Percentiles rank a stretch among this genome's conserved stretches.
Conservation (phyloP, 2,888 invertebrate genomes). For the Sphaerophoria rueppellii region DNA sequence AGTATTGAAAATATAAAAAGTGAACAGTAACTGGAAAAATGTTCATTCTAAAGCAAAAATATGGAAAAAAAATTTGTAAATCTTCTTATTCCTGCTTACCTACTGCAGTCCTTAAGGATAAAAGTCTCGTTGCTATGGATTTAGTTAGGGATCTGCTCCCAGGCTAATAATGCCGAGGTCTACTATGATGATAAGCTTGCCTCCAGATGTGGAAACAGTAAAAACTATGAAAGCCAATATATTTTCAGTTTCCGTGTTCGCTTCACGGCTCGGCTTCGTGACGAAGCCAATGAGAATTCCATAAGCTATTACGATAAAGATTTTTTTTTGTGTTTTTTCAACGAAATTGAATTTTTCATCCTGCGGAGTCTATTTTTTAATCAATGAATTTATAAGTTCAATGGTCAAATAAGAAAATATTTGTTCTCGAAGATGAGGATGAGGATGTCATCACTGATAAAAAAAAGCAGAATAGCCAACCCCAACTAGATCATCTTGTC, state of each 20-base stretch:
- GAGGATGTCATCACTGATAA: neutral
- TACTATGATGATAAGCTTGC: slow-evolving; percentile 25
- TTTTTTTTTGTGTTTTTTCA: slow-evolving; percentile 45
- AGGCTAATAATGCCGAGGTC: neutral
- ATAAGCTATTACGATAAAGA: slow-evolving; percentile 72
- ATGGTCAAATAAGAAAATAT: slow-evolving; percentile 43
- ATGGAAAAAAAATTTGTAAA: slow-evolving; percentile 13
- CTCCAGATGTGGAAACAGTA: slow-evolving; percentile 18
- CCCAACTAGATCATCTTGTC: slow-evolving; percentile 37
- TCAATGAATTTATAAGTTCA: slow-evolving; percentile 68
- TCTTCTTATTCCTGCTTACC: slow-evolving; percentile 5
- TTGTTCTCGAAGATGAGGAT: neutral
- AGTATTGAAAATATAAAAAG: neutral
- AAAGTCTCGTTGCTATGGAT: slow-evolving; percentile 19
- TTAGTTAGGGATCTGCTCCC: neutral
- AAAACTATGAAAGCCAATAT: slow-evolving; percentile 27
- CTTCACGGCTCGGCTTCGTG: neutral
- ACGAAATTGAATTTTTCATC: slow-evolving; percentile 60
- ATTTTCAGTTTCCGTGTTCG: slow-evolving; percentile 16
- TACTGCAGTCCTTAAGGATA: slow-evolving; percentile 37
- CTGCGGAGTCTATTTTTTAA: slow-evolving; percentile 54
- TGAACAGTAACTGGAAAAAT: slow-evolving; percentile 27
- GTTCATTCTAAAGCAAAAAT: slow-evolving; percentile 8
- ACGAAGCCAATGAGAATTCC: slow-evolving; percentile 46
- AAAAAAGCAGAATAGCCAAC: slow-evolving; percentile 1